Base-by-base conservation (phyloP, 2,888 invertebrate genomes). In the Meliscaeva auricollis region DNA sequence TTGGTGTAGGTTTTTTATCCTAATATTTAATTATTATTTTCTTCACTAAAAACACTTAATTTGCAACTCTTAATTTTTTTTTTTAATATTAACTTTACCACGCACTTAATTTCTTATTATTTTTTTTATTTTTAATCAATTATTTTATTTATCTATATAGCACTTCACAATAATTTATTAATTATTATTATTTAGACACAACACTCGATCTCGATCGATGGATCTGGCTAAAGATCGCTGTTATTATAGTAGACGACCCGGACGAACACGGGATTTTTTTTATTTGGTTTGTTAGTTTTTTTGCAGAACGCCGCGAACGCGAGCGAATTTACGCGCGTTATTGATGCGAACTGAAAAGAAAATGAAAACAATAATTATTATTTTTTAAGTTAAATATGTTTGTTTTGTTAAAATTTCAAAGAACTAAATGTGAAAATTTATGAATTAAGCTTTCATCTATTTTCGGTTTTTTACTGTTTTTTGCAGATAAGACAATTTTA, bases 241-340 rank as follows among this genome's bases (percentile, higher is more conserved):
- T 74, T 60, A 22, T 26, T 26, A n/a, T 15, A 7, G 17, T 9
- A 32, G 26, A 17, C 26, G 64, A 77, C 70, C 58, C 81, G 58
- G 48, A 38, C 41, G 38, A 66, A 62, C 48, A 83, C 79, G 70
- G 70, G 70, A 66, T 66, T 52, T 52, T 79, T 60, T 48, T 58
- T 13, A 30, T 15, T 44, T 46, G 6, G 5, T 15, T 7, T 6
- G 15, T 11, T 20, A 48, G 30, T 38, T 62, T 38, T 62, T 26
- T 15, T 64, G 50, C 62, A 52, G 54, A 66, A 80, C 70, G 84
- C 84, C 74, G 80, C 84, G 62, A 81, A 76, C 85, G 81, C 85
- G 69, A 81, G 80, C 85, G 85, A 68, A 69, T 64, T 48, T 54
- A 74, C 81, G 85, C 85, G 81, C 76, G 85, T 76, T 68, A 35